Base-by-base conservation (phyloP, 1,140 invertebrate species). In the Alviniconcha marisindica region DNA sequence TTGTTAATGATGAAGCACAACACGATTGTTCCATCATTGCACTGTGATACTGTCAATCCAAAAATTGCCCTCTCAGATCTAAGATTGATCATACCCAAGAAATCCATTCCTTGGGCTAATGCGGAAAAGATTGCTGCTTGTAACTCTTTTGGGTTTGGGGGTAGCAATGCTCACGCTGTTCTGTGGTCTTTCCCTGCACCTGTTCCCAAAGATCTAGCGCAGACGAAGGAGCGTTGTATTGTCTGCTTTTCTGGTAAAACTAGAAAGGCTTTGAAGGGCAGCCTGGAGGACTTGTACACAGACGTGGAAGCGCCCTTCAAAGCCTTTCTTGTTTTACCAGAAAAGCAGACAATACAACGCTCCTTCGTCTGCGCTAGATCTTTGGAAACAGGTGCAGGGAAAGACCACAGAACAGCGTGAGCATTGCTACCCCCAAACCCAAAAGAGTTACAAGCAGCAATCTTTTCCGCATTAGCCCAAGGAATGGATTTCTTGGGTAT, bases 41-140 rank as follows among this genome's bases (percentile, higher is more conserved):
- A 84, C 81, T 86, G 86, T 60, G 24, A 2, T 4, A 18, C n/a
- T n/a, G n/a, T n/a, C n/a, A n/a, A 71, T n/a, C 84, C 84, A 38
- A 90, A 91, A n/a, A n/a, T n/a, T n/a, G n/a, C n/a, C n/a, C n/a
- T n/a, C n/a, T n/a, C n/a, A n/a, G n/a, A n/a, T n/a, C n/a, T n/a
- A n/a, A n/a, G n/a, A n/a, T n/a, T n/a, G n/a, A n/a, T n/a, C n/a
- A n/a, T n/a, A n/a, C n/a, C n/a, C n/a, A n/a, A n/a, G n/a, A n/a
- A n/a, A 15, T 38, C 79, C 44, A 85, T 74, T 33, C 15, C 63
- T 44, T 66, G 48, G 82, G 95, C 96, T 18, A 21, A 42, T 40
- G n/a, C 63, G 12, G 44, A 48, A 31, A 56, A 85, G 78, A 24
- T 88, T 1, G 85, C 86, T 33, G 88, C 86, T 76, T 81, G 88